Base-by-base conservation (phyloP, 2,888 invertebrate genomes). In the Eueremaeus valkanovi region DNA sequence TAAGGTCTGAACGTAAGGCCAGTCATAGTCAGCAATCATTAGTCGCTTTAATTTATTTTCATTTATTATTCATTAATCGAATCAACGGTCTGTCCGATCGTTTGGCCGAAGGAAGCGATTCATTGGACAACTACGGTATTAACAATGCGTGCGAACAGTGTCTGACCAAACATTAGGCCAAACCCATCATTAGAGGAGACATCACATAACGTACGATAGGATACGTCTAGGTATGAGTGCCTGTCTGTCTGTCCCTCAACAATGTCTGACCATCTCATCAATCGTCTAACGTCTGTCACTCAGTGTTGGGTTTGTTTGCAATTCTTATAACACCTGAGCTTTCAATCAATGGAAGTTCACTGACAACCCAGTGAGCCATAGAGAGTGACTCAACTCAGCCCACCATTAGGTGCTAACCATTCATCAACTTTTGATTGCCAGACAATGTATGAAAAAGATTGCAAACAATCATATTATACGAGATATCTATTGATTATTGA, bases 101-200 rank as follows among this genome's bases (percentile, higher is more conserved):
- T n/a, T n/a, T n/a, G n/a, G n/a, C n/a, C n/a, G n/a, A n/a, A n/a
- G n/a, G 42, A 3, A 70, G 70, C 70, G 70, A 33, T 70, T 70
- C 16, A 33, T 45, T 40, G 70, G 45, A 72, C 45, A 72, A 49
- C 42, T 72, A 63, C n/a, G n/a, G n/a, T n/a, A 16, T 27, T 36
- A 33, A 42, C n/a, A n/a, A 40, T 29, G 72, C 45, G 45, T 72
- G 72, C 72, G 72, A 29, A 42, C 72, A n/a, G n/a, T n/a, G n/a
- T n/a, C n/a, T 72, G 72, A 72, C 72, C 72, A 72, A 42, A 49
- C 36, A 42, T 29, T 5, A 18, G 72, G 29, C 21, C n/a, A n/a
- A n/a, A 63, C 63, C 63, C 31, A 63, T 63, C 33, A 33, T 63
- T 36, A 33, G 31, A 72, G 72, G 63, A 72, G 72, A 72, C 72